Evolutionary conservation across 2,888 invertebrate genomes (phyloP).

Genomic region (Auanema freiburgensis): DNA sequence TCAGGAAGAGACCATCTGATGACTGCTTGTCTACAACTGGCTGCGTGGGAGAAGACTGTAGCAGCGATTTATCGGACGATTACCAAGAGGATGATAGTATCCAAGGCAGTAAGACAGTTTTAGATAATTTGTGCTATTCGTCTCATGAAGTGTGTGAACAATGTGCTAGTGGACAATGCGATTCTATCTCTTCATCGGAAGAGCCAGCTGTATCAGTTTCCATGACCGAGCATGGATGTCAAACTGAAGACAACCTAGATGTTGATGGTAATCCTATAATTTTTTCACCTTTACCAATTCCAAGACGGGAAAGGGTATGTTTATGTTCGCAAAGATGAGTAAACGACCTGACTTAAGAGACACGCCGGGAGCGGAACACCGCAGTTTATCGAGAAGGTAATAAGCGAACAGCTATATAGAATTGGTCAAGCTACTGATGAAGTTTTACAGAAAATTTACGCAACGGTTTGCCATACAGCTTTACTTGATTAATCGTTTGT

Average conservation of each 20-base stretch:
- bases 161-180: conserved; percentile 9
- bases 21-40: no score
- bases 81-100: conserved; percentile 18
- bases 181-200: conserved; percentile 14
- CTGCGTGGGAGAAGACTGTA: neutral
- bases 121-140: neutral
- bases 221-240: conserved; percentile 13
- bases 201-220: neutral
- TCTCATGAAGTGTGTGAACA: conserved; percentile 12
- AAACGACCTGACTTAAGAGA: neutral
- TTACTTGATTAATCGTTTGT: no score
- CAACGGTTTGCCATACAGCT: no score
- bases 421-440: no score
- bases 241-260: conserved; percentile 14
- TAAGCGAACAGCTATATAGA: no score
- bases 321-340: conserved; percentile 1
- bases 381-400: no score
- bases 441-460: no score
- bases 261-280: neutral
- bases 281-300: conserved; percentile 13
- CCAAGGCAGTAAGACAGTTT: conserved; percentile 3
- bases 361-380: neutral
- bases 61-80: conserved; percentile 13
- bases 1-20: no score
- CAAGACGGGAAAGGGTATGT: conserved; percentile 18